Conservation (phyloP, 2,797 vertebrate species). For the Hippopotamyrus pictus region DNA sequence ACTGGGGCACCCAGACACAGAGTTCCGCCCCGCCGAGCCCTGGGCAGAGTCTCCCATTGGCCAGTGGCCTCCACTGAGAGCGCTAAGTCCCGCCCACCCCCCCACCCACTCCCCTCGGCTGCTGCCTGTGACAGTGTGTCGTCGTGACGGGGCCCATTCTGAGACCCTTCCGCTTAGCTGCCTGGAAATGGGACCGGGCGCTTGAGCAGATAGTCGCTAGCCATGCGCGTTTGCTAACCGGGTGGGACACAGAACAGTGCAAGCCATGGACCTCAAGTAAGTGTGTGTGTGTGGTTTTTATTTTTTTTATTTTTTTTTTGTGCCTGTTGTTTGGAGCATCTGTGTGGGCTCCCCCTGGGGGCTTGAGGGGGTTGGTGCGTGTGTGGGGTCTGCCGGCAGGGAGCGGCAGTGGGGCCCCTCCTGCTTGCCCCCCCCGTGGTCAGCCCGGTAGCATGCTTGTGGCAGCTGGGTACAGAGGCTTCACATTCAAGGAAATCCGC, state of each 20-base stretch:
- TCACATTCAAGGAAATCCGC: background rate
- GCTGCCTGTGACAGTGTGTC: slow-evolving; percentile 48
- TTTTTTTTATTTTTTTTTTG: background rate
- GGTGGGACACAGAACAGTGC: slow-evolving; percentile 20
- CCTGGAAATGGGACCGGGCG: slow-evolving; percentile 39
- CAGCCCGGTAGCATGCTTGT: background rate
- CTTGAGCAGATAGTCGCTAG: slow-evolving; percentile 34
- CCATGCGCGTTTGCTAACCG: slow-evolving; percentile 15
- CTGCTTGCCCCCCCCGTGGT: background rate
- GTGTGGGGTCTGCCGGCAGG: background rate
- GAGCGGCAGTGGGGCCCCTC: background rate
- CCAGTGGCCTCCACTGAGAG: slow-evolving; percentile 23
- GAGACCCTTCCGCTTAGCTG: slow-evolving; percentile 30
- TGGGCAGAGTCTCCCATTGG: slow-evolving; percentile 42
- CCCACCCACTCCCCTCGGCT: background rate
- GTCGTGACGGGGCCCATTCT: slow-evolving; percentile 40
- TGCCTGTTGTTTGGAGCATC: background rate
- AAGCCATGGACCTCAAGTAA: slow-evolving; percentile 55
- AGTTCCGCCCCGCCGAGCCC: slow-evolving; percentile 20
- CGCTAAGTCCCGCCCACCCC: slow-evolving; percentile 2
- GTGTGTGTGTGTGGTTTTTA: slow-evolving; percentile 26
- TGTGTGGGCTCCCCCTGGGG: background rate
- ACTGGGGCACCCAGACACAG: background rate
- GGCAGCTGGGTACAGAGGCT: background rate
- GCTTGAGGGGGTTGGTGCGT: background rate